Conservation (phyloP, 2,888 invertebrate genomes). For the Abscondita cerata region DNA sequence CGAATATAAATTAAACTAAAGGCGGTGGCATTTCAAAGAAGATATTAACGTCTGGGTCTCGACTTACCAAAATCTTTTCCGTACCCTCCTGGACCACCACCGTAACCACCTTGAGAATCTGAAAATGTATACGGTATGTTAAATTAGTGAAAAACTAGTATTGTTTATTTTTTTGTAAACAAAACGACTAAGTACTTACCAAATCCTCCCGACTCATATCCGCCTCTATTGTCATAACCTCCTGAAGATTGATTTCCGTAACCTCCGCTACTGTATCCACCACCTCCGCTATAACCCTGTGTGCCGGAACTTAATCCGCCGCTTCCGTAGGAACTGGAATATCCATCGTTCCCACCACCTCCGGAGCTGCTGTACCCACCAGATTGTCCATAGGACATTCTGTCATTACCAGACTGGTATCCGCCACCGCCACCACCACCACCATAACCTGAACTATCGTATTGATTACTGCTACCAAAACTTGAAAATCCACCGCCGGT, state of each 20-base stretch:
- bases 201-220: constrained; percentile 37
- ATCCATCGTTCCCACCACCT: constrained; percentile 21
- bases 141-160: background rate
- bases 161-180: background rate
- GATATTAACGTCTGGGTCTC: constrained; percentile 24
- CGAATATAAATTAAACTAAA: constrained; percentile 10
- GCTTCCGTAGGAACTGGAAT: constrained; percentile 34
- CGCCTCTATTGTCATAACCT: constrained; percentile 37
- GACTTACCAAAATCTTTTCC: constrained; percentile 43
- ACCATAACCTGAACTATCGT: constrained; percentile 20
- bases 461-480: constrained; percentile 23
- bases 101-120: constrained; percentile 42
- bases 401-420: constrained; percentile 27
- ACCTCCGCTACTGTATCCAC: constrained; percentile 34
- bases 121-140: constrained; percentile 22
- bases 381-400: constrained; percentile 35
- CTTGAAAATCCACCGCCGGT: constrained; percentile 22
- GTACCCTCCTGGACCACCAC: constrained; percentile 37
- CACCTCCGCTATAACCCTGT: constrained; percentile 33
- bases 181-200: constrained; percentile 28
- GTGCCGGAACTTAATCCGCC: constrained; percentile 13
- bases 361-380: constrained; percentile 27
- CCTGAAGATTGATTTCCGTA: constrained; percentile 35
- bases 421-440: constrained; percentile 21
- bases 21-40: constrained; percentile 14